Percentiles rank a stretch among this genome's conserved stretches.
These are phyloP conservation scores for Turritopsis dohrnii DNA, from an alignment of 30 jellyfish, hydroid and myxozoan genomes.

Conservation along the genomic window DNA sequence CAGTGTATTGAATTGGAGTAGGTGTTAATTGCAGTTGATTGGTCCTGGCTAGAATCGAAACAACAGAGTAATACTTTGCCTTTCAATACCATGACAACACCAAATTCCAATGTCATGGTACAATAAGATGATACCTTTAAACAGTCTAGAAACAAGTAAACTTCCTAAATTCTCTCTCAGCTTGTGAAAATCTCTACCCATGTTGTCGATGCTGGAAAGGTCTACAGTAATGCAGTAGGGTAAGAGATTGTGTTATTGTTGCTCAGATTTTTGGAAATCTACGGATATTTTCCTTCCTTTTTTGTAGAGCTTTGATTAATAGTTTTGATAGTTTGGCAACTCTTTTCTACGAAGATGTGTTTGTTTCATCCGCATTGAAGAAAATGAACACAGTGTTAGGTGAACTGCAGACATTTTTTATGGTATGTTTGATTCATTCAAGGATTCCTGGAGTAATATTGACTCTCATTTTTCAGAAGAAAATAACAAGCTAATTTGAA, in stretches of 20 bases:
- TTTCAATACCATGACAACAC: no score
- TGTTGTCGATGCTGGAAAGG: conserved; percentile 88
- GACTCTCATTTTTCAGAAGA: no score
- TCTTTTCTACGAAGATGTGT: conserved; percentile 54
- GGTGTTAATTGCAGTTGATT: not conserved
- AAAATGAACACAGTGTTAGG: conserved; percentile 56
- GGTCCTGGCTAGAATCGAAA: no score
- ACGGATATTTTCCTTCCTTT: not conserved
- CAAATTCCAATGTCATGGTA: no score
- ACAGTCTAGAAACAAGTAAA: not conserved
- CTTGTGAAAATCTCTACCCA: conserved; percentile 75
- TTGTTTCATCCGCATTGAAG: conserved; percentile 65
- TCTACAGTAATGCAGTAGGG: conserved; percentile 70
- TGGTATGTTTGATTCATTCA: conserved; percentile 37
- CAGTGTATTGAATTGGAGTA: not conserved
- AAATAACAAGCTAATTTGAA: no score
- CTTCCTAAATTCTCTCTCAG: conserved; percentile 27
- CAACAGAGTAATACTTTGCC: no score
- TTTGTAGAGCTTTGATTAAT: conserved; percentile 50
- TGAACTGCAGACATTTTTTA: conserved; percentile 68
- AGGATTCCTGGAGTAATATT: no score
- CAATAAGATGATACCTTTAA: no score
- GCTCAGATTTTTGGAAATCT: not conserved
- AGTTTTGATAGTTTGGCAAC: conserved; percentile 73
- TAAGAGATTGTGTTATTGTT: conserved; percentile 14